A percentile compares a stretch with the other conserved stretches of the same genome.
phyloP scores from a whole-genome alignment of 2,888 invertebrate genomes.

The Nymphalis urticae region DNA sequence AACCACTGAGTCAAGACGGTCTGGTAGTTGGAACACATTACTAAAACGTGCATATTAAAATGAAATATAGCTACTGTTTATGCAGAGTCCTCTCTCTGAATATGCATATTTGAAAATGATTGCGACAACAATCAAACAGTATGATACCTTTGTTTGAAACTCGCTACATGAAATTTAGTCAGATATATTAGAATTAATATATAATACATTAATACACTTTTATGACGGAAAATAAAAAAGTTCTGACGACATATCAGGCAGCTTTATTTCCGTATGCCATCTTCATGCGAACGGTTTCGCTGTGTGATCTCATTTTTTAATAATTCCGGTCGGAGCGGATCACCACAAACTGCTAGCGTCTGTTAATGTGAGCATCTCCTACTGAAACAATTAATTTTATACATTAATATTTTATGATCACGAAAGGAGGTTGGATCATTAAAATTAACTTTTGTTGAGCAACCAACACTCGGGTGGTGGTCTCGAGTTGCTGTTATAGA shows the following conservation, averaged over 20 bases:
- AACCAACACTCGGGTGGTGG: slow-evolving; percentile 6
- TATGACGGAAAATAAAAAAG: background rate
- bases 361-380: slow-evolving; percentile 16
- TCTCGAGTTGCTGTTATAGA: background rate
- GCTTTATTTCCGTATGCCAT: background rate
- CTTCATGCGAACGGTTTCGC: background rate
- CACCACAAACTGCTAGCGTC: slow-evolving; percentile 8
- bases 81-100: too few relatives aligned
- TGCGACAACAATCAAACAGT: too few relatives aligned
- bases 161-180: too few relatives aligned
- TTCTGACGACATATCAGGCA: background rate
- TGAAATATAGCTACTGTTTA: too few relatives aligned
- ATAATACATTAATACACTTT: too few relatives aligned
- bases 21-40: too few relatives aligned
- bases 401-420: slow-evolving; percentile 21
- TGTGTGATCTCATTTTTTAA: background rate
- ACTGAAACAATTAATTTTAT: slow-evolving; percentile 20
- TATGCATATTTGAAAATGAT: too few relatives aligned
- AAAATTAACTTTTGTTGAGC: slow-evolving; percentile 17
- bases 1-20: too few relatives aligned
- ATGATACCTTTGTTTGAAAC: too few relatives aligned
- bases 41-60: too few relatives aligned
- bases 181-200: too few relatives aligned
- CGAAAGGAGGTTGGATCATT: slow-evolving; percentile 14
- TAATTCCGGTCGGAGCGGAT: background rate